Percentiles rank a stretch among this genome's conserved stretches.
phyloP scores from a whole-genome alignment of 2,113 vertebrate species.

The Indicator indicator region DNA sequence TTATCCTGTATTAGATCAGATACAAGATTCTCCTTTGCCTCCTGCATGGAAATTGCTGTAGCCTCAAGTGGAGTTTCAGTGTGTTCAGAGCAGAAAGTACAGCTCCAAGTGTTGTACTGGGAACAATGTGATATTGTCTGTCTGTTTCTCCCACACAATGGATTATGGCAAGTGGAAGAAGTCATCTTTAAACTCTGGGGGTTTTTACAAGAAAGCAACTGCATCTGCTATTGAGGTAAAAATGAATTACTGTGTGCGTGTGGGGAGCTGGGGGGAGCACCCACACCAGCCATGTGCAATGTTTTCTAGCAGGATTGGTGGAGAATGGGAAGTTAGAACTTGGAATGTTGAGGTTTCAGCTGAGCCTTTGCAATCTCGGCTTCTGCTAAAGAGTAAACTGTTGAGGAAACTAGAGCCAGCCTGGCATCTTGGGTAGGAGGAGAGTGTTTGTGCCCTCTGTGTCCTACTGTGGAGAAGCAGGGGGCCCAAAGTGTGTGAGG shows the following conservation, averaged over 20 bases:
- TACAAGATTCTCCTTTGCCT: slow-evolving; percentile 50
- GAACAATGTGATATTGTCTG: slow-evolving; percentile 48
- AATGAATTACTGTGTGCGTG: neutral
- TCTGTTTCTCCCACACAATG: slow-evolving; percentile 44
- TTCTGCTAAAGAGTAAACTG: neutral
- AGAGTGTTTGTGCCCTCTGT: neutral
- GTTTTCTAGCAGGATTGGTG: neutral
- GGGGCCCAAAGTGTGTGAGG: neutral
- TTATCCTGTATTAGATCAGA: slow-evolving; percentile 48
- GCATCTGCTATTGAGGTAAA: slow-evolving; percentile 10
- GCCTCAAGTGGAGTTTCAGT: slow-evolving; percentile 46
- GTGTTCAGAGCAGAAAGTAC: slow-evolving; percentile 57
- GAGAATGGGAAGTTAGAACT: neutral
- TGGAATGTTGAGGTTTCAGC: neutral
- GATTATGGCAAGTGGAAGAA: slow-evolving; percentile 44
- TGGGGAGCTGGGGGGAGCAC: neutral
- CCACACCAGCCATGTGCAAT: neutral
- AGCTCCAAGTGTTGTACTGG: neutral
- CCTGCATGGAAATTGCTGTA: slow-evolving; percentile 56
- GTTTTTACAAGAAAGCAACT: slow-evolving; percentile 23
- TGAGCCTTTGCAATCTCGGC: neutral
- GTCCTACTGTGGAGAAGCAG: neutral
- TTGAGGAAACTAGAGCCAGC: neutral
- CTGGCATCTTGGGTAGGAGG: neutral
- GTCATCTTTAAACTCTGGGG: slow-evolving; percentile 38